Conservation (phyloP, 1,140 invertebrate species). For the Drosophila nannoptera region DNA sequence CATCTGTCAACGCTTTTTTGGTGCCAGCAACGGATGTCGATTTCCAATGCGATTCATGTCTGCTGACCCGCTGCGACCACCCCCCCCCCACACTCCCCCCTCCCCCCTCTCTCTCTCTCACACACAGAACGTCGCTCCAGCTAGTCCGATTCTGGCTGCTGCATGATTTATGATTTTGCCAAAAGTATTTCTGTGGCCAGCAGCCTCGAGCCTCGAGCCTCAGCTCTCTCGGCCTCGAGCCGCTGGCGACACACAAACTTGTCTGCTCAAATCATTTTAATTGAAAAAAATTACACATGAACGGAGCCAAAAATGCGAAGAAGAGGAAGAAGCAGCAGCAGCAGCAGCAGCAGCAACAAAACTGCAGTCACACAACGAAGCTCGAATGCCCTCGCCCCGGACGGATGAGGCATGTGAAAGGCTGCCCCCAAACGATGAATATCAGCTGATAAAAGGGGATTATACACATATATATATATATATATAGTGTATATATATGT, state of each 20-base stretch:
- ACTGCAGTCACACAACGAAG: not conserved
- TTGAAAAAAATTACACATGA: slow-evolving; percentile 78
- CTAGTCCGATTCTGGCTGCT: slow-evolving; percentile 22
- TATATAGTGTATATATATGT: too few relatives aligned
- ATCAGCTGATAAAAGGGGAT: too few relatives aligned
- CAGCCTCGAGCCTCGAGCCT: slow-evolving; percentile 31
- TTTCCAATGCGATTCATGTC: slow-evolving; percentile 73
- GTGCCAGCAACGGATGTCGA: slow-evolving; percentile 46
- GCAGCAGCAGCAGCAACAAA: slow-evolving; percentile 2
- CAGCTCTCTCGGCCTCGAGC: slow-evolving; percentile 19
- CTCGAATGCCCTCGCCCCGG: not conserved
- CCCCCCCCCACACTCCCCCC: not conserved
- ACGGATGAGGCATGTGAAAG: too few relatives aligned
- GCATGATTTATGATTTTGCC: slow-evolving; percentile 74
- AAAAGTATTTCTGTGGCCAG: slow-evolving; percentile 72
- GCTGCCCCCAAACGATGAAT: too few relatives aligned
- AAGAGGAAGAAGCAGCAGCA: not conserved
- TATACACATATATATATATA: too few relatives aligned
- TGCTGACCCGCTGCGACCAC: slow-evolving; percentile 24
- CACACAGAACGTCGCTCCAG: too few relatives aligned
- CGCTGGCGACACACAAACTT: slow-evolving; percentile 65
- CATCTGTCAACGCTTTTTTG: slow-evolving; percentile 56
- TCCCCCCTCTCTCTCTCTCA: not conserved
- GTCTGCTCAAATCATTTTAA: slow-evolving; percentile 77
- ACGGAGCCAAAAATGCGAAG: slow-evolving; percentile 52